Percentiles rank a stretch among this genome's conserved stretches.
Evolutionary conservation across 2,888 invertebrate genomes (phyloP).

Genomic region (Nomada hirtipes): DNA sequence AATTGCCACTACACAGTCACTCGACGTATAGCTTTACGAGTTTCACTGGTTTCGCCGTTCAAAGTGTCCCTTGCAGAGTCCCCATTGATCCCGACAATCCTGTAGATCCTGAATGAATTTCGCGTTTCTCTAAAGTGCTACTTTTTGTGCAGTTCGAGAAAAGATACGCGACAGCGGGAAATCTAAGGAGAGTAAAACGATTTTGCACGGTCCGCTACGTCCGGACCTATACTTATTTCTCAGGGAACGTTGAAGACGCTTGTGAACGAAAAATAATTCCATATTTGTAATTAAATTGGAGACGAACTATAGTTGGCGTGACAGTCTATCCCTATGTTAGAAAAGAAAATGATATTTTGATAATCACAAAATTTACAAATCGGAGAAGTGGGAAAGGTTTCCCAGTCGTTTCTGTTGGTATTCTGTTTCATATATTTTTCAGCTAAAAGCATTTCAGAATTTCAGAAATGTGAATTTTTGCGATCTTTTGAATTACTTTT

Average conservation of each 20-base stretch:
- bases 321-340: too few species aligned
- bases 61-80: constrained; percentile 63
- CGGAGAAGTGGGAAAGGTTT: too few species aligned
- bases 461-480: not conserved
- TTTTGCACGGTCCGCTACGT: constrained; percentile 74
- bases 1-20: constrained; percentile 79
- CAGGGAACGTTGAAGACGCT: not conserved
- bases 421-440: too few species aligned
- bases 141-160: constrained; percentile 41
- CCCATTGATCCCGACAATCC: constrained; percentile 74
- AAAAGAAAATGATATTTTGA: too few species aligned
- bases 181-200: constrained; percentile 54
- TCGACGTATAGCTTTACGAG: constrained; percentile 59
- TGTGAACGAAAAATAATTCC: constrained; percentile 3
- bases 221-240: not conserved
- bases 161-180: constrained; percentile 33
- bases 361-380: too few species aligned
- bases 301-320: not conserved
- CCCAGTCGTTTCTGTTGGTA: too few species aligned
- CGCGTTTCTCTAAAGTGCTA: constrained; percentile 46
- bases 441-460: not conserved
- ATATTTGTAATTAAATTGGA: not conserved
- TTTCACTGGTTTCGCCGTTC: constrained; percentile 51
- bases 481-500: not conserved
- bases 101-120: constrained; percentile 74